Base-by-base conservation (phyloP, 2,888 invertebrate genomes). In the Amphipoea lucens region DNA sequence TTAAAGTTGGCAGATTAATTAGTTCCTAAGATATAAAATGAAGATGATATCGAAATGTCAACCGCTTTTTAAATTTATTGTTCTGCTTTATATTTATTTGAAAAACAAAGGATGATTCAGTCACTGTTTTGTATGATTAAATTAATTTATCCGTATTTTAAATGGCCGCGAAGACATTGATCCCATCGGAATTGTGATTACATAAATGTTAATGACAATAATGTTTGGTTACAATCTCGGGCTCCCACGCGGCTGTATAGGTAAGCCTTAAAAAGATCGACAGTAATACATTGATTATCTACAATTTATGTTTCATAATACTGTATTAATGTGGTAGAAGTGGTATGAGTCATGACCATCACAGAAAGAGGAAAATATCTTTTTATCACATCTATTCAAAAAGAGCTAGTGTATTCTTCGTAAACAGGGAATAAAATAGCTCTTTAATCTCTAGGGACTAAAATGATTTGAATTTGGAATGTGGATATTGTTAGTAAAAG, bases 81-180 rank as follows among this genome's bases (percentile, higher is more conserved):
- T 20, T 63, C 42, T 67, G 48, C 4, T 63, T 85, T 78, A 70
- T 70, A 65, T 83, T 77, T 67, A 73, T 71, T 78, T n/a, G 23
- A 75, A 75, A 74, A 74, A 75, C 72, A 78, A 85, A 76, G 7
- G 78, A 78, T 79, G 74, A 73, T 63, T 78, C 48, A 79, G 29
- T 45, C 54, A 23, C 9, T 40, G 42, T 73, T 79, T 86, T 42
- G 51, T 51, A 62, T 54, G 40, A 40, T 73, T 71, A 75, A 74
- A 84, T 82, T 74, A 72, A 73, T 79, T 76, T 70, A 68, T 65
- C 11, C 42, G 29, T n/a, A 40, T 81, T 82, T 54, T 42, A 62
- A 78, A 87, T 85, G 73, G 36, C 36, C n/a, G 62, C 65, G 76
- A 79, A 82, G 82, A 82, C 88, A 77, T 87, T 87, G 88, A 86